Evolutionary conservation across 2,888 invertebrate genomes (phyloP).

Genomic region (Lapara coniferarum): DNA sequence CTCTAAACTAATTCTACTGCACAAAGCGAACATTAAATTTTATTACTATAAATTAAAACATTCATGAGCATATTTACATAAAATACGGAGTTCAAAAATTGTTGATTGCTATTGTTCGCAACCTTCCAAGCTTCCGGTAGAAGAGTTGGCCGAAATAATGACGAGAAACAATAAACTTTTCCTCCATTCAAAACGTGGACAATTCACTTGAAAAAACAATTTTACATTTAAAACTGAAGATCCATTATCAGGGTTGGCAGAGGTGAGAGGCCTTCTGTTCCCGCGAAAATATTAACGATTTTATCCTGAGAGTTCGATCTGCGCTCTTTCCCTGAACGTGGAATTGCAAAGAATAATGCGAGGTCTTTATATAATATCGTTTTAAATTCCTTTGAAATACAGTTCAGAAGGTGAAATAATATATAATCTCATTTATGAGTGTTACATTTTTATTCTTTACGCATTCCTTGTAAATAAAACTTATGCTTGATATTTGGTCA

Average conservation of each 20-base stretch:
- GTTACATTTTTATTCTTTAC: too few relatives aligned
- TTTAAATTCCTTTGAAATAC: too few relatives aligned
- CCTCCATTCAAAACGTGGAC: conserved; percentile 47
- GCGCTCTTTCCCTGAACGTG: neutral
- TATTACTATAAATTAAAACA: conserved; percentile 15
- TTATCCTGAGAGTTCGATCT: conserved; percentile 15
- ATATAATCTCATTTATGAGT: too few relatives aligned
- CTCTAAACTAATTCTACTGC: too few relatives aligned
- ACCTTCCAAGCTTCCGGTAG: conserved; percentile 31
- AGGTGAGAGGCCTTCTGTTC: conserved; percentile 38
- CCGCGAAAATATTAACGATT: conserved; percentile 1
- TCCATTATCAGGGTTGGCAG: conserved; percentile 41
- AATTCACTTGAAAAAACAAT: conserved; percentile 42
- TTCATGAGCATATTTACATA: conserved; percentile 24
- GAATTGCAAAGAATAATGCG: neutral
- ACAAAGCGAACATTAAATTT: too few relatives aligned
- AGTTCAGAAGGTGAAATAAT: too few relatives aligned
- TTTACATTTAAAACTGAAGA: conserved; percentile 36
- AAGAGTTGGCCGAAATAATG: conserved; percentile 41
- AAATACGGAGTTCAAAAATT: conserved; percentile 15
- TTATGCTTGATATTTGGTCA: too few relatives aligned
- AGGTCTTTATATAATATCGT: neutral
- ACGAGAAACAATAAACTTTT: conserved; percentile 56
- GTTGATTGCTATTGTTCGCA: conserved; percentile 13
- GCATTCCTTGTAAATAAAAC: too few relatives aligned